Percentiles rank a stretch among this genome's conserved stretches.
Conservation (phyloP, 2,888 invertebrate genomes). For the Oegoconia quadripuncta region DNA sequence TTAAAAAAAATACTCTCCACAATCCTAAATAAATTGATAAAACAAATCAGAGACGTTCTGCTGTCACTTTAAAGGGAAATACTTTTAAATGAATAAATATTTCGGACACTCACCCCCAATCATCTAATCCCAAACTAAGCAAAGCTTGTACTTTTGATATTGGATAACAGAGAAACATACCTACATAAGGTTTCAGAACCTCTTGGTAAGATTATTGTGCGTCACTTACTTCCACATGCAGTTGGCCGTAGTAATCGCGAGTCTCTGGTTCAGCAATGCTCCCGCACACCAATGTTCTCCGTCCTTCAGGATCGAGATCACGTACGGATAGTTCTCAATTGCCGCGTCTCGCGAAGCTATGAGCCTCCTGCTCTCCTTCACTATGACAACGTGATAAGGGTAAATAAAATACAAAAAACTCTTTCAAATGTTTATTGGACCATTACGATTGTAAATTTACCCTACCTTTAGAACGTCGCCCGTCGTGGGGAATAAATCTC, state of each 20-base stretch:
- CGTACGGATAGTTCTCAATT: constrained; percentile 62
- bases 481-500: neutral
- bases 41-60: too few relatives aligned
- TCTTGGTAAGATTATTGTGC: too few relatives aligned
- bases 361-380: constrained; percentile 42
- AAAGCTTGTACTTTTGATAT: too few relatives aligned
- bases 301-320: constrained; percentile 61
- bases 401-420: constrained; percentile 25
- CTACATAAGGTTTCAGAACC: neutral
- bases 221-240: constrained; percentile 72
- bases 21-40: too few relatives aligned
- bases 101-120: too few relatives aligned
- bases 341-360: constrained; percentile 50
- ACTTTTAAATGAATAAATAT: too few relatives aligned
- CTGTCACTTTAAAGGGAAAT: too few relatives aligned
- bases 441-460: neutral
- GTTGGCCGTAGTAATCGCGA: constrained; percentile 66
- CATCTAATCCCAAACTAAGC: too few relatives aligned
- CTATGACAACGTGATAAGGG: constrained; percentile 22
- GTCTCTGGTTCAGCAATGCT: constrained; percentile 53
- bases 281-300: constrained; percentile 64
- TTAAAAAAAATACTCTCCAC: too few relatives aligned
- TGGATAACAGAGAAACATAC: too few relatives aligned
- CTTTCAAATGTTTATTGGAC: constrained; percentile 15
- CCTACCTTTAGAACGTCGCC: neutral